Conservation (phyloP, 1,140 invertebrate species). For the Reticulitermes speratus region DNA sequence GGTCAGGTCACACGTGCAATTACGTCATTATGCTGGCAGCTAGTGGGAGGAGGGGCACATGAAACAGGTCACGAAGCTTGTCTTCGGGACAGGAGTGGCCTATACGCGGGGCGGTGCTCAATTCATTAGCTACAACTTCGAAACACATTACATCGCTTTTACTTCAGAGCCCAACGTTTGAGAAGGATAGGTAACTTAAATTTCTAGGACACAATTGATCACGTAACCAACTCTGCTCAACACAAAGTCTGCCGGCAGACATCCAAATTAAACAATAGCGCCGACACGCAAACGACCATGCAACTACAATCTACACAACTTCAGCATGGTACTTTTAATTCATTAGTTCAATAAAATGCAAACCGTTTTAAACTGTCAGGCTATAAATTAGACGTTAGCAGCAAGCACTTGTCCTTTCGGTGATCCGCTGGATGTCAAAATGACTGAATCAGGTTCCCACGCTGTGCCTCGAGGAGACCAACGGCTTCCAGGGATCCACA, state of each 20-base stretch:
- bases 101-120: not conserved
- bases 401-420: not conserved
- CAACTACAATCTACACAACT: not conserved
- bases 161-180: not conserved
- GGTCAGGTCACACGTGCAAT: constrained; percentile 12
- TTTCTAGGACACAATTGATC: not conserved
- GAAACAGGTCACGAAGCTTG: not conserved
- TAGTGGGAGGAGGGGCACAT: not conserved
- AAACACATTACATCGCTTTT: not conserved
- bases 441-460: too few relatives aligned
- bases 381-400: not conserved
- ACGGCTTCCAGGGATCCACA: too few relatives aligned
- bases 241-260: not conserved
- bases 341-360: not conserved
- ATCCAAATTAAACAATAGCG: not conserved
- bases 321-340: not conserved
- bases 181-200: not conserved
- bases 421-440: not conserved
- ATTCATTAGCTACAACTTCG: not conserved
- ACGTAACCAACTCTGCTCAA: not conserved
- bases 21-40: not conserved
- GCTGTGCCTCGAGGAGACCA: too few relatives aligned
- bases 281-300: not conserved
- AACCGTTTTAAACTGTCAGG: not conserved
- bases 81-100: not conserved